Evolutionary conservation across 2,888 invertebrate species (phyloP), one percentile per base, ranked within the genome.

Genomic region (Volucella bombylans): DNA sequence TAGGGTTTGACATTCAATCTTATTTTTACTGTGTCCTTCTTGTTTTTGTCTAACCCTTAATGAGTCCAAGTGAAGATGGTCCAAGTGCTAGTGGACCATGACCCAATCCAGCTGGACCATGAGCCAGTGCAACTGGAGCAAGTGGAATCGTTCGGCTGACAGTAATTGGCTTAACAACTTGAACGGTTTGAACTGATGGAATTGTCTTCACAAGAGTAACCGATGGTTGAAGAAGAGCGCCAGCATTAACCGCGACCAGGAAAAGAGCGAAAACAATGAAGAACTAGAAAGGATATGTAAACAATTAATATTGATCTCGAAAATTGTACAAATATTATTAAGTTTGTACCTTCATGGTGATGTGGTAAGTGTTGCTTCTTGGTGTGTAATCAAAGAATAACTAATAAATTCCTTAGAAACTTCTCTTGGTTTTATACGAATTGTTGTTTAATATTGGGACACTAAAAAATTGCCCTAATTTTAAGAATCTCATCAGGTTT

Each of bases 271-370:
- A 43, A 69, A 57, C 38, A n/a, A 69, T 47, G n/a, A 47, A 47
- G 54, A 68, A 14, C 67, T 68, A 2, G 41, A 8, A 52, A 18
- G n/a, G 2, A 31, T 6, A 31, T 31, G 0, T 31, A 4, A 6
- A 6, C 4, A 31, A 31, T 31, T 4, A 31, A 31, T 31, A 6
- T 31, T 4, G 6, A 4, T 6, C 31, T 31, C 1, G 6, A 31
- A 31, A 31, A 31, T 31, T 6, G 6, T 14, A 8, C 15, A 45
- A 61, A 3, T 23, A 18, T n/a, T n/a, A 18, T n/a, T 41, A 2
- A 15, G 6, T 49, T 38, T 18, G 38, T 31, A 67, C 67, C 62
- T 62, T 62, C 52, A 45, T 74, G 39, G 39, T 31, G 49, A 69
- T 57, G 59, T 59, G 38, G 18, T 31, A 6, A 31, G 31, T 14